Base-by-base conservation (phyloP, 2,113 vertebrate genomes). In the Pteronura brasiliensis region DNA sequence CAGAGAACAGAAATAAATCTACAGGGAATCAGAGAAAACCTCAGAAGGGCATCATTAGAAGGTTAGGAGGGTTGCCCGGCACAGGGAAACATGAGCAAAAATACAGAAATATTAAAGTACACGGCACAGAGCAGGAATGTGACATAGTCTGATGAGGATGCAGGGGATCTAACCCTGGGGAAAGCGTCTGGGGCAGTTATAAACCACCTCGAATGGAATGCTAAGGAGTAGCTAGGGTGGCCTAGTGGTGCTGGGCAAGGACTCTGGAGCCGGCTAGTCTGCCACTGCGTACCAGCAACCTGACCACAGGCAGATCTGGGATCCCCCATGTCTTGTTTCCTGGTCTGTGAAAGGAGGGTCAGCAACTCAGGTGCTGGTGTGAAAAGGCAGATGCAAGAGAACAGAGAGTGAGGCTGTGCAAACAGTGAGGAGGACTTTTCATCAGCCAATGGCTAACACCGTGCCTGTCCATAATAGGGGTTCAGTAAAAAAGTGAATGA, bases 41-140 rank as follows among this genome's bases (percentile, higher is more conserved):
- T 47, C 31, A 2, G 39, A 31, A 59, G 36, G 34, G 18, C 52
- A 29, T 81, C n/a, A 7, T 20, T 34, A 4, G 59, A 52, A 55
- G 83, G 3, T n/a, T 13, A 82, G 34, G 31, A n/a, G 44, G 77
- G n/a, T 61, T 91, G 93, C 44, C 25, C 10, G 39, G 71, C 52
- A 11, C 34, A 10, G 21, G 10, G 47, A 87, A 94, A 57, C 1
- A 3, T 1, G 44, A 63, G 18, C 2, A 67, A 27, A 39, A 44
- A 15, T 29, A n/a, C 10, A 13, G 67, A n/a, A 36, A 61, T 52
- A 21, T 12, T 23, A 15, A 44, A 63, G 29, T 21, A 52, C 39
- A 0, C 0, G 29, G 52, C 25, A 6, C 44, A 67, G 13, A 13
- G 63, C 3, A 17, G 42, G 1, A 15, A 18, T 10, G 1, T 71